Conservation (phyloP, 1,140 invertebrate species). For the Muscidifurax raptorellus region DNA sequence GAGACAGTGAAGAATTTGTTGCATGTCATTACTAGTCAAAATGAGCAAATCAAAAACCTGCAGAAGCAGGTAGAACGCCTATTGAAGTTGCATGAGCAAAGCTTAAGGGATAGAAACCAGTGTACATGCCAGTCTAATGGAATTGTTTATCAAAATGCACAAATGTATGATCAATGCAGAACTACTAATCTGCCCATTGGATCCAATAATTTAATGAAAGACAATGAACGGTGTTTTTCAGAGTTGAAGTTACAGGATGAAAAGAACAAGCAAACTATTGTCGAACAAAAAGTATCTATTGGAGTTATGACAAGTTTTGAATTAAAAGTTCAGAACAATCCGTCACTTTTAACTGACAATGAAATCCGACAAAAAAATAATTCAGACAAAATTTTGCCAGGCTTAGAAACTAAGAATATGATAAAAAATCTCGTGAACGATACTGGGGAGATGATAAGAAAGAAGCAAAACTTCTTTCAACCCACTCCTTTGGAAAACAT, state of each 20-base stretch:
- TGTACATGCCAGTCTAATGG: slow-evolving; percentile 56
- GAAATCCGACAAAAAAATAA: slow-evolving; percentile 69
- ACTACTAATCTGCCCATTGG: slow-evolving; percentile 49
- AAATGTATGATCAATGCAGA: slow-evolving; percentile 47
- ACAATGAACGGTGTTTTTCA: slow-evolving; percentile 31
- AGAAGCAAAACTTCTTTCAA: slow-evolving; percentile 63
- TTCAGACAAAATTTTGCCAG: slow-evolving; percentile 53
- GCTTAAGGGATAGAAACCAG: slow-evolving; percentile 56
- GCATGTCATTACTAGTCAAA: slow-evolving; percentile 67
- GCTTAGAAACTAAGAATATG: slow-evolving; percentile 44
- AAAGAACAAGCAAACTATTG: slow-evolving; percentile 57
- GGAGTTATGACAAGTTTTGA: slow-evolving; percentile 85
- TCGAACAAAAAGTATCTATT: slow-evolving; percentile 80
- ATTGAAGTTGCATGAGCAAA: slow-evolving; percentile 67
- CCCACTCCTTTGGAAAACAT: slow-evolving; percentile 69
- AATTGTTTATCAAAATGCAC: slow-evolving; percentile 43
- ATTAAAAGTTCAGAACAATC: slow-evolving; percentile 77
- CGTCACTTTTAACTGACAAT: slow-evolving; percentile 70
- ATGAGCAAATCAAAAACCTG: slow-evolving; percentile 68
- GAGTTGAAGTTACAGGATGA: slow-evolving; percentile 53
- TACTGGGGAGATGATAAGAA: slow-evolving; percentile 62
- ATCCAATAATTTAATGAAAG: slow-evolving; percentile 28
- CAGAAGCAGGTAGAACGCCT: slow-evolving; percentile 68
- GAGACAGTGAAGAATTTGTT: slow-evolving; percentile 66
- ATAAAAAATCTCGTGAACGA: slow-evolving; percentile 65